Conservation (phyloP, 1,140 invertebrate species). For the Heliothis virescens region DNA sequence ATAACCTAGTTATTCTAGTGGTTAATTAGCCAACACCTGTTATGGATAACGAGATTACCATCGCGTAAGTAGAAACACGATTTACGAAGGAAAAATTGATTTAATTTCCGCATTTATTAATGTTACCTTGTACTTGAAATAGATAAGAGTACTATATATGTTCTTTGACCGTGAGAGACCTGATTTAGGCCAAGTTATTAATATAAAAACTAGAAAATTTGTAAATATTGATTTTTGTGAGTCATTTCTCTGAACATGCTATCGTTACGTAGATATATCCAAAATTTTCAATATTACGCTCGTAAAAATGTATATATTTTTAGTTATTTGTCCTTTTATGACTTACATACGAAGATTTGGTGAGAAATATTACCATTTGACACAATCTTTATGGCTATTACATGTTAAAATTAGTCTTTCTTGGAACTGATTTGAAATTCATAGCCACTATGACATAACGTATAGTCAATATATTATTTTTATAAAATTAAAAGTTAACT, state of each 20-base stretch:
- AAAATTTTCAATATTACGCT: background rate
- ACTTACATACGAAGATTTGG: background rate
- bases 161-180: constrained; percentile 3
- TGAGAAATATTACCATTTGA: background rate
- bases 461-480: no score
- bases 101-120: background rate
- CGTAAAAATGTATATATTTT: background rate
- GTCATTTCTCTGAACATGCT: background rate
- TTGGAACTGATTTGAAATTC: no score
- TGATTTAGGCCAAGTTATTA: background rate
- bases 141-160: constrained; percentile 32
- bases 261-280: background rate
- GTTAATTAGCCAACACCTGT: constrained; percentile 45
- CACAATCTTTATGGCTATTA: background rate
- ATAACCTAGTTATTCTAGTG: constrained; percentile 49
- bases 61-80: constrained; percentile 54
- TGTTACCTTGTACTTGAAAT: constrained; percentile 45
- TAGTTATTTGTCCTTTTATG: constrained; percentile 1
- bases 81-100: background rate
- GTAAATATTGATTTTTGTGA: background rate
- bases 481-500: no score
- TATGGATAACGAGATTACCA: constrained; percentile 45
- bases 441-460: no score
- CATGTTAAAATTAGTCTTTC: no score
- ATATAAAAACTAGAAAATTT: background rate